Evolutionary conservation across 2,113 vertebrate genomes (phyloP).

Genomic region (Nibea coibor): DNA sequence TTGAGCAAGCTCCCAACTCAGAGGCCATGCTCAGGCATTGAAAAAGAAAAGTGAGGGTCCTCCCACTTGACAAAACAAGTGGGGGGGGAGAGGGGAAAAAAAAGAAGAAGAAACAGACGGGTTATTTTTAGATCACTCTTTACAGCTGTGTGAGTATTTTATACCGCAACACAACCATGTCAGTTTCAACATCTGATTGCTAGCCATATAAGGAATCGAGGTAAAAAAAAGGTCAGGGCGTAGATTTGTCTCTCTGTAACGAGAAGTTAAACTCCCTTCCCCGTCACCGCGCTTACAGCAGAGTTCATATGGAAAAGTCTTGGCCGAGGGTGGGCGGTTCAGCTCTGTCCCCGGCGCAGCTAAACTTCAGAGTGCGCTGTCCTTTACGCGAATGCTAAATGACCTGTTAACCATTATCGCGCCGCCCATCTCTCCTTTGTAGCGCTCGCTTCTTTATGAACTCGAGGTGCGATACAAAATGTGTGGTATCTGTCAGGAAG

Average conservation of each 20-base stretch:
- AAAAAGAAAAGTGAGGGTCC: constrained; percentile 61
- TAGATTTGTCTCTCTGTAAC: constrained; percentile 31
- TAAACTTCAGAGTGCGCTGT: constrained; percentile 43
- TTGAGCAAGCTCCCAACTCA: constrained; percentile 74
- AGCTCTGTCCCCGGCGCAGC: constrained; percentile 36
- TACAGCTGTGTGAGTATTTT: constrained; percentile 62
- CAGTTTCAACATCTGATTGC: constrained; percentile 25
- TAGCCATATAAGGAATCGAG: constrained; percentile 41
- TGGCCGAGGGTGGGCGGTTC: constrained; percentile 22
- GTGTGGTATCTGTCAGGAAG: constrained; percentile 53
- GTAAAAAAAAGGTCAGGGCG: constrained; percentile 22
- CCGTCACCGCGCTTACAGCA: constrained; percentile 34
- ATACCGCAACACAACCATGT: constrained; percentile 26
- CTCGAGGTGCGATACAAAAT: constrained; percentile 27
- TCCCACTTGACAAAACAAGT: constrained; percentile 72
- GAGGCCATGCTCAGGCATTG: constrained; percentile 53
- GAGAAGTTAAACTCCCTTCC: constrained; percentile 31
- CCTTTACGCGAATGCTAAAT: constrained; percentile 67
- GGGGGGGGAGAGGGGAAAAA: not conserved
- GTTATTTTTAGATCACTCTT: constrained; percentile 74
- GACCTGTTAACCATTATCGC: constrained; percentile 68
- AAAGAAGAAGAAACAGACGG: constrained; percentile 20
- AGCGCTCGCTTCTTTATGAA: constrained; percentile 43
- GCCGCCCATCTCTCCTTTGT: constrained; percentile 44
- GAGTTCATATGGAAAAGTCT: constrained; percentile 24